Conservation (phyloP, 1,140 invertebrate genomes). For the Brachionus calyciflorus region DNA sequence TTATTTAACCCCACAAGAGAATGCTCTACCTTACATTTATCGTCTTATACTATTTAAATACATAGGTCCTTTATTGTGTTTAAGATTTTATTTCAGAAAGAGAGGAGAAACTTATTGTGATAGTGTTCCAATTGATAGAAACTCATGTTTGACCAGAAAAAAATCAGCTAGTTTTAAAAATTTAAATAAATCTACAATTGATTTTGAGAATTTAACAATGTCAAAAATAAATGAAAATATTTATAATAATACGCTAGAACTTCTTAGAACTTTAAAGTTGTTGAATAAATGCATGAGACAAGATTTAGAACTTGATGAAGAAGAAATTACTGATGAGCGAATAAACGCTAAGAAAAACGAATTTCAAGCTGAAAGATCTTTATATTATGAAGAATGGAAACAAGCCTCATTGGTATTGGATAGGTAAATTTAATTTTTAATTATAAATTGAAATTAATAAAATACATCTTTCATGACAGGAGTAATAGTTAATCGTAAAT, state of each 20-base stretch:
- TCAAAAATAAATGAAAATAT: not conserved
- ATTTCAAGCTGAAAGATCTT: not conserved
- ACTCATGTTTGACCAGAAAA: not conserved
- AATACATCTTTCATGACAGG: too few relatives aligned
- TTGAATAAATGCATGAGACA: slow-evolving; percentile 27
- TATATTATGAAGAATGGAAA: slow-evolving; percentile 44
- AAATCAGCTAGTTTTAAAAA: not conserved
- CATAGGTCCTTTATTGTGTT: not conserved
- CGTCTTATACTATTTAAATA: slow-evolving; percentile 33
- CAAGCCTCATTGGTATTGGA: slow-evolving; percentile 35
- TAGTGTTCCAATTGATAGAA: not conserved
- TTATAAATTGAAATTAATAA: not conserved
- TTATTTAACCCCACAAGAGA: not conserved
- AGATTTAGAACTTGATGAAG: not conserved
- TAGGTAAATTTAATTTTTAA: not conserved
- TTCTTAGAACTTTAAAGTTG: not conserved
- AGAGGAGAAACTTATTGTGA: too few relatives aligned
- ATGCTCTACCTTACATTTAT: slow-evolving; percentile 1
- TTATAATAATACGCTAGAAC: not conserved
- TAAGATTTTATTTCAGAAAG: slow-evolving; percentile 34
- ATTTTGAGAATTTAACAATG: not conserved
- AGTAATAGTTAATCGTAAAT: too few relatives aligned
- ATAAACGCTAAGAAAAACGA: not conserved
- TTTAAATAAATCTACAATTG: not conserved
- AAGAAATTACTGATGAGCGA: not conserved